Evolutionary conservation across 37 sponge, comb jelly and placozoan genomes (phyloP).

Genomic region (Tethya wilhelma): DNA sequence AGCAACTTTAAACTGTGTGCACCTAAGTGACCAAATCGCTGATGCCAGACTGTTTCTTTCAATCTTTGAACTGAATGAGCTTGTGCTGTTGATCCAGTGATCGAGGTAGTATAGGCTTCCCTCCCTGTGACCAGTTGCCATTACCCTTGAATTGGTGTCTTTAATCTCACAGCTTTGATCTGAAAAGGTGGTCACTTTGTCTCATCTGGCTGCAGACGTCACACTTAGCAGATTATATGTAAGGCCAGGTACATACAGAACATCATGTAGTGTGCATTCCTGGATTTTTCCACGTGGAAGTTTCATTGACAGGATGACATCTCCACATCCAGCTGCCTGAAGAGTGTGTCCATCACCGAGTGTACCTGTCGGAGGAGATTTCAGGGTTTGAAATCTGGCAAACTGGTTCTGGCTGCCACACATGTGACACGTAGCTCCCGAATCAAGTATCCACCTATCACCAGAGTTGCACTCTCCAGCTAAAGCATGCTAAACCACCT

Average conservation of each 20-base stretch:
- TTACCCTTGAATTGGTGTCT: constrained; percentile 19
- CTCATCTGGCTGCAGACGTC: constrained; percentile 1
- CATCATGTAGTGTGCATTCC: constrained; percentile 43
- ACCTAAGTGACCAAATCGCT: constrained; percentile 54
- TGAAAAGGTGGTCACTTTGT: constrained; percentile 12
- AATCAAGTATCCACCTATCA: constrained; percentile 62
- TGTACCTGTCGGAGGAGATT: background rate
- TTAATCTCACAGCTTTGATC: constrained; percentile 5
- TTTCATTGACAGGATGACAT: constrained; percentile 26
- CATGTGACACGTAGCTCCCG: constrained; percentile 46
- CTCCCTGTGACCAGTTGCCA: constrained; percentile 15
- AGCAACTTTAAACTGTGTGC: constrained; percentile 18
- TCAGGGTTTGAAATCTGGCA: constrained; percentile 1
- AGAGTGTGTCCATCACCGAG: constrained; percentile 53
- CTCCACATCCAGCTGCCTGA: constrained; percentile 18
- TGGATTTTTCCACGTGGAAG: constrained; percentile 12
- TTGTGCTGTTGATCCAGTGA: background rate
- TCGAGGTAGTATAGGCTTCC: constrained; percentile 58
- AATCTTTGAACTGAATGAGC: background rate
- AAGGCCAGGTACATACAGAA: constrained; percentile 53
- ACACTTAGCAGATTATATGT: constrained; percentile 37
- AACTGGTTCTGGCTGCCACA: constrained; percentile 26
- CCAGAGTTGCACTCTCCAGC: background rate
- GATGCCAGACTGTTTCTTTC: constrained; percentile 38
- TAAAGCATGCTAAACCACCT: constrained; percentile 31